Base-by-base conservation (phyloP, 2,113 vertebrate genomes). In the Psilopsiagon aymara region DNA sequence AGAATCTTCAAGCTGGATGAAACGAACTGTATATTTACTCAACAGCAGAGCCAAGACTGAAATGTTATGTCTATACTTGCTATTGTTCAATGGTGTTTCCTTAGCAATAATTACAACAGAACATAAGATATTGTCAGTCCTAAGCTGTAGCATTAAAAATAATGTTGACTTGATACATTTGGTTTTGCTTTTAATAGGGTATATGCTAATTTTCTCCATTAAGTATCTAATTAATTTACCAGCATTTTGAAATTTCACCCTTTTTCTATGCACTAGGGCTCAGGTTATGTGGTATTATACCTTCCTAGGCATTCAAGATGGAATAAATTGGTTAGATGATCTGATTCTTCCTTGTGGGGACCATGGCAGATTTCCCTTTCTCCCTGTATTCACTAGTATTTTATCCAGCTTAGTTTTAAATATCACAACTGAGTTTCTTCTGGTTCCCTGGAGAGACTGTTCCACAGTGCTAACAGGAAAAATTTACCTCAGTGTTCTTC, bases 391-490 rank as follows among this genome's bases (percentile, higher is more conserved):
- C 95, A 83, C 88, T 76, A 75, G 44, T 88, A 71, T 86, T 96
- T 88, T 66, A 41, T 96, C 83, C 95, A 88, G 31, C 44, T 75
- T 76, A 44, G 68, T 82, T 96, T 86, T 82, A 37, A 92, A 66
- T 37, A 52, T 28, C n/a, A 2, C 55, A n/a, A 43, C 46, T 67
- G 31, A 78, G 25, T 80, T 85, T 83, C 31, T 83, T 75, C 62
- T 74, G 4, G 15, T 91, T 94, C 80, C 37, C 33, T 84, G 17
- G 73, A 90, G 55, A 88, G 17, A 17, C 17, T 57, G 19, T 90
- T 95, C 52, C 79, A 66, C 83, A 69, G 43, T 44, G 44, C 24
- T n/a, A 86, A 90, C 71, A 93, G 96, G 90, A 96, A 97, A 96
- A 94, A 71, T 37, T 90, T 96, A 73, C 39, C 31, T 88, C 69